These are phyloP conservation scores for Pollenia labialis DNA, from an alignment of 2,888 invertebrate genomes.

Conservation along the genomic window DNA sequence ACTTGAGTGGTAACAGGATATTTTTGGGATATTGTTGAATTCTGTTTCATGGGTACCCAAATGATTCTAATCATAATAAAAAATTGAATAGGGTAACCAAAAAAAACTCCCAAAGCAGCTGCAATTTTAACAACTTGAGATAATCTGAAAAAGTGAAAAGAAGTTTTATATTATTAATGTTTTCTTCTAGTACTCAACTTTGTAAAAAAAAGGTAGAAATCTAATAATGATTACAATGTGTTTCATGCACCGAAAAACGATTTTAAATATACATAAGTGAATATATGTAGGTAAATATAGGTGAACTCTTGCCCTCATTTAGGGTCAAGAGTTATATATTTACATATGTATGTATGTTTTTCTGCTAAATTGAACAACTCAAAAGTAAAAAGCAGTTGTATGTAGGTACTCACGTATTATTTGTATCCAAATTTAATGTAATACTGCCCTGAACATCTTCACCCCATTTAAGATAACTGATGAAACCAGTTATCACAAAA, in stretches of 20 bases:
- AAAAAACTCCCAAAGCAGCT: slow-evolving; percentile 93
- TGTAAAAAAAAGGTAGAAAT: too few relatives aligned
- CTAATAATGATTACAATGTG: too few relatives aligned
- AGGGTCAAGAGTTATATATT: too few relatives aligned
- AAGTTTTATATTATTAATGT: neutral
- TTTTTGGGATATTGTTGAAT: slow-evolving; percentile 85
- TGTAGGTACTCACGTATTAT: slow-evolving; percentile 78
- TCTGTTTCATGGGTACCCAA: slow-evolving; percentile 89
- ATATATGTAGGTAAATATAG: too few relatives aligned
- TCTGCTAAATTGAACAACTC: too few relatives aligned
- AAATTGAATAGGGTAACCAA: slow-evolving; percentile 97
- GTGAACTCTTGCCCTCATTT: too few relatives aligned
- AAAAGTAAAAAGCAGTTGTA: too few relatives aligned
- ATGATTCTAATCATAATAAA: slow-evolving; percentile 96
- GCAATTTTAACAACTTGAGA: slow-evolving; percentile 92
- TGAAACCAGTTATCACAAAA: slow-evolving; percentile 92
- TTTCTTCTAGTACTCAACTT: neutral
- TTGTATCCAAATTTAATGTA: slow-evolving; percentile 91
- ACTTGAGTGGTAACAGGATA: slow-evolving; percentile 88
- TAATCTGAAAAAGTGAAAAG: slow-evolving; percentile 85
- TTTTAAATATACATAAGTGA: too few relatives aligned
- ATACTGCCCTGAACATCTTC: slow-evolving; percentile 92
- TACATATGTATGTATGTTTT: too few relatives aligned
- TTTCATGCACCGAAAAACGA: too few relatives aligned
- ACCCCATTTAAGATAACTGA: slow-evolving; percentile 95